Conservation (phyloP, 2,113 vertebrate species). For the Cranoglanis bouderius region DNA sequence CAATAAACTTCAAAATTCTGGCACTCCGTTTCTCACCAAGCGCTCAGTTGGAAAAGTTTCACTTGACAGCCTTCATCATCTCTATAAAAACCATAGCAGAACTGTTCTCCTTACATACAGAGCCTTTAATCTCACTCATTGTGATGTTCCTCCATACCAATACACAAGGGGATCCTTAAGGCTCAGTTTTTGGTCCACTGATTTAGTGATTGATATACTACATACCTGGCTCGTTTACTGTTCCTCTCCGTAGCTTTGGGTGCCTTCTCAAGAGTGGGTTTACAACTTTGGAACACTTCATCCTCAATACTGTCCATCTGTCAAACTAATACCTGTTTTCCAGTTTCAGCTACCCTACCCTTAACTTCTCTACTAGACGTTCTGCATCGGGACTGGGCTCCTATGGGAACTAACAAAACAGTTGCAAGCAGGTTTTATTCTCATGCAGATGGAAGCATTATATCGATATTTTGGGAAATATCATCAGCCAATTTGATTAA, state of each 20-base stretch:
- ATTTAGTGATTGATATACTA: not conserved
- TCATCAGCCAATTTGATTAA: not conserved
- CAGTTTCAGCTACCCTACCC: not conserved
- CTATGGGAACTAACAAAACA: not conserved
- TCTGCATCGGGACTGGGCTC: not conserved
- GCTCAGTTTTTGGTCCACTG: not conserved
- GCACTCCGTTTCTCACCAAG: not conserved
- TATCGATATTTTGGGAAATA: not conserved
- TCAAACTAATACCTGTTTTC: not conserved
- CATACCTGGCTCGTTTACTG: not conserved
- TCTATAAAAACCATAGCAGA: not conserved
- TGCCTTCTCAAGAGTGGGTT: too few relatives aligned
- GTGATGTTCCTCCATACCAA: not conserved
- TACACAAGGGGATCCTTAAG: slow-evolving; percentile 1
- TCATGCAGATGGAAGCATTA: not conserved
- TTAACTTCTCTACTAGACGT: not conserved
- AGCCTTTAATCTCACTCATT: not conserved
- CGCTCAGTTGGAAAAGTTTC: not conserved
- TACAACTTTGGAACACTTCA: not conserved
- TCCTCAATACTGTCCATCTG: not conserved
- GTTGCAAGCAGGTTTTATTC: not conserved
- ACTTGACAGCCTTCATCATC: slow-evolving; percentile 12
- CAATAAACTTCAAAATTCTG: not conserved
- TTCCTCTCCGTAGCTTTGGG: not conserved
- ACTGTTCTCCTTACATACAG: not conserved